Conservation (phyloP, 1,140 invertebrate genomes). For the Caenorhabditis remanei region DNA sequence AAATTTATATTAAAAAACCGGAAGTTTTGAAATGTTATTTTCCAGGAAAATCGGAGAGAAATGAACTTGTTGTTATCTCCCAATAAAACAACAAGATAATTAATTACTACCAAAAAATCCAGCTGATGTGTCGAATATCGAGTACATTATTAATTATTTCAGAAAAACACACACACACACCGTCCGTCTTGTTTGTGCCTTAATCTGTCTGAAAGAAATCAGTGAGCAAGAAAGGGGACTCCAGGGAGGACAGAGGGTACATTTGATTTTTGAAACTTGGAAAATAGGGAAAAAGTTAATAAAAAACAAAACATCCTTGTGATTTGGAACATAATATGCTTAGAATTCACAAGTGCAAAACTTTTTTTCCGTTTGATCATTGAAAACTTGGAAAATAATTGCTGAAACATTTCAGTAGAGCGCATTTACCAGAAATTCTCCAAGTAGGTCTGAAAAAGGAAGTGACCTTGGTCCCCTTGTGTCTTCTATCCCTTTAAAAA, state of each 20-base stretch:
- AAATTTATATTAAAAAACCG: not conserved
- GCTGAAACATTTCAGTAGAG: no score
- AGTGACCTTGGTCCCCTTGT: not conserved
- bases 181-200: not conserved
- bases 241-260: not conserved
- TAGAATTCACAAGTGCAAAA: not conserved
- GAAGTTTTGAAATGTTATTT: not conserved
- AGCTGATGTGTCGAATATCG: not conserved
- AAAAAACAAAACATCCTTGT: slow-evolving; percentile 41
- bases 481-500: not conserved
- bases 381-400: no score
- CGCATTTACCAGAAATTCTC: no score
- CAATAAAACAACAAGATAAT: no score
- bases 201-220: slow-evolving; percentile 53
- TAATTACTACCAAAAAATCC: no score
- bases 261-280: slow-evolving; percentile 52
- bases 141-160: not conserved
- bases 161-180: not conserved
- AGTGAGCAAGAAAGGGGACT: slow-evolving; percentile 6
- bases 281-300: no score
- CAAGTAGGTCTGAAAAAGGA: not conserved
- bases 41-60: not conserved
- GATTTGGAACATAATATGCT: not conserved
- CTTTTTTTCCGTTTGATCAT: not conserved
- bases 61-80: not conserved